Percentiles rank a stretch among this genome's conserved stretches.
phyloP scores from a whole-genome alignment of 2,797 vertebrate species.

The Rousettus madagascariensis region DNA sequence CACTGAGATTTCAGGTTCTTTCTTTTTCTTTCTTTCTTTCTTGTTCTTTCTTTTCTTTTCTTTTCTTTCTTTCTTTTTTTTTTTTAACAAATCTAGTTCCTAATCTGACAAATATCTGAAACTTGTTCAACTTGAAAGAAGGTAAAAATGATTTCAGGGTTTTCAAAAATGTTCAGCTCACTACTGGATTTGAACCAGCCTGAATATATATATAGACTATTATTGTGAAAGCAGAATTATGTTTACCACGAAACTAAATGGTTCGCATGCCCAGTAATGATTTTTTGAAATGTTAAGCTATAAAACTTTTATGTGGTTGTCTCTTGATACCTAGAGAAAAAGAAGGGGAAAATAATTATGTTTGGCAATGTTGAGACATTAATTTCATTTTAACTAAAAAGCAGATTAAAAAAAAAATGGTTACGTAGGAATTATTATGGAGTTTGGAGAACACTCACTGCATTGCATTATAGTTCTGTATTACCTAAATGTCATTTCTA shows the following conservation, averaged over 20 bases:
- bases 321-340: slow-evolving; percentile 49
- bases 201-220: background rate
- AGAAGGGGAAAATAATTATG: background rate
- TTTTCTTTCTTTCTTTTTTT: background rate
- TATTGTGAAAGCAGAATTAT: background rate
- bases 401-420: background rate
- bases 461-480: background rate
- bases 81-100: background rate
- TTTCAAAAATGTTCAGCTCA: slow-evolving; percentile 4
- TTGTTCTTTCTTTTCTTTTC: background rate
- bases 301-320: background rate
- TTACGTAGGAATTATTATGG: background rate
- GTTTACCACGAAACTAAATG: slow-evolving; percentile 12
- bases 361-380: background rate
- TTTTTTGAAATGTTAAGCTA: background rate
- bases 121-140: background rate
- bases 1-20: background rate
- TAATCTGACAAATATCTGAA: slow-evolving; percentile 54
- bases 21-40: background rate
- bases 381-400: slow-evolving; percentile 49
- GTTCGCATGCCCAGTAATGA: background rate
- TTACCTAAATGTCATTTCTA: background rate
- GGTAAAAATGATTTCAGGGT: background rate
- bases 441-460: background rate
- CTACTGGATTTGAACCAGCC: background rate